Base-by-base conservation (phyloP, 2,797 vertebrate species). In the Phyllotis vaccarum region DNA sequence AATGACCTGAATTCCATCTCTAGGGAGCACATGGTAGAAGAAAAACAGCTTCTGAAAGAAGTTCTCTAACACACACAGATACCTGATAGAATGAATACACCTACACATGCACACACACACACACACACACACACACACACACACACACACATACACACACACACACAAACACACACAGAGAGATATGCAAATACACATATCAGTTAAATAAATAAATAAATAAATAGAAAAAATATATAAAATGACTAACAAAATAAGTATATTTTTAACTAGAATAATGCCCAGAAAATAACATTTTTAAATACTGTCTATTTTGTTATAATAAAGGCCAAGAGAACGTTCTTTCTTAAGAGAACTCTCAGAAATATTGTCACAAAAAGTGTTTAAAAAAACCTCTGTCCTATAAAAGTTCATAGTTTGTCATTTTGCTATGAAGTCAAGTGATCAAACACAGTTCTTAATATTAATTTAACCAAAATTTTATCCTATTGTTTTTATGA, bases 381-480 rank as follows among this genome's bases (percentile, higher is more conserved):
- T 66, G 58, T 8, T 86, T 3, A 21, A 70, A 27, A 54, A 94
- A 68, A 34, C n/a, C n/a, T 24, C 21, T n/a, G 62, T 68, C 46
- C 24, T 34, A 96, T 72, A n/a, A 46, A 68, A 40, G 8, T 40
- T 56, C 52, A 58, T 64, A 27, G 27, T 17, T 79, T 21, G 21
- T 54, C 3, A 79, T 54, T 79, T 79, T 34, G 9, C 17, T 79
- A 27, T 79, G 29, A 52, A 79, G 37, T 58, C 79, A 62, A 37
- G 22, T 62, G 72, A 79, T 75, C 19, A 90, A 89, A 95, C 54
- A 7, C 7, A 91, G 24, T 54, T 64, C 10, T 74, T 91, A 81
- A 74, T 94, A 72, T 86, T 81, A 62, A 90, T 87, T 34, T 87
- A 87, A 83, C 46, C 37, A 43, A 56, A 70, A 75, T 40, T 72